Conservation (phyloP, 2,113 vertebrate species). For the Gymnocephalus cernua region DNA sequence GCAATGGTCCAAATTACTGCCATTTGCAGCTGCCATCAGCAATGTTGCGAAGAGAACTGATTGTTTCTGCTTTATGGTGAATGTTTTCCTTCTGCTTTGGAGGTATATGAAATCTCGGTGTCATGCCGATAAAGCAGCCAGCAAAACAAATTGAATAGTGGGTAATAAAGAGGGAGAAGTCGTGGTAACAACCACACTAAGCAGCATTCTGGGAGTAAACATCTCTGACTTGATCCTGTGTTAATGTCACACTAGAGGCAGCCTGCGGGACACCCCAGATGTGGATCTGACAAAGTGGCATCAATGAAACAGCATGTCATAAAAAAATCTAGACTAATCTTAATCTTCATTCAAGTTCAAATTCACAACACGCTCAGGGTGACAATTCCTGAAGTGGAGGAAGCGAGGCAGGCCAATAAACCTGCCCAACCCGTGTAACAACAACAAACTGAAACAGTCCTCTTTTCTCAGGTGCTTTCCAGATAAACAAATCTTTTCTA, state of each 20-base stretch:
- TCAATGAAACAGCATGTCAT: constrained; percentile 42
- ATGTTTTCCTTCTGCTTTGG: constrained; percentile 15
- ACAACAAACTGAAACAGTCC: constrained; percentile 4
- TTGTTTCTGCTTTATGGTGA: constrained; percentile 16
- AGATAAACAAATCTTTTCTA: constrained; percentile 39
- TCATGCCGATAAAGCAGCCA: constrained; percentile 6
- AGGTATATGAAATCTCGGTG: constrained; percentile 5
- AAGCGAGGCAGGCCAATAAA: constrained; percentile 30
- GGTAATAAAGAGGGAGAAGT: background rate
- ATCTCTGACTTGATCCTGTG: background rate
- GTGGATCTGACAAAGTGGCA: constrained; percentile 22
- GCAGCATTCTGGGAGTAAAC: constrained; percentile 4
- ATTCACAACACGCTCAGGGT: constrained; percentile 30
- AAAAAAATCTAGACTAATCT: constrained; percentile 23
- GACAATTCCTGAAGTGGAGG: constrained; percentile 11
- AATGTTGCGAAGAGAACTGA: background rate
- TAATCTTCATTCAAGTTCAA: constrained; percentile 51
- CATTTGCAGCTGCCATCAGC: background rate
- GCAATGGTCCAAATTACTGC: background rate
- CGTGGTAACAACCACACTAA: constrained; percentile 9
- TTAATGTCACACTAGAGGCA: constrained; percentile 21
- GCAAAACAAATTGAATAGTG: constrained; percentile 27
- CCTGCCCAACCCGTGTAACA: constrained; percentile 46
- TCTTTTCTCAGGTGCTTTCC: constrained; percentile 41
- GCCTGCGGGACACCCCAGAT: constrained; percentile 36